These are phyloP conservation scores for Equus przewalskii DNA, from an alignment of 2,113 vertebrate genomes.

Conservation along the genomic window DNA sequence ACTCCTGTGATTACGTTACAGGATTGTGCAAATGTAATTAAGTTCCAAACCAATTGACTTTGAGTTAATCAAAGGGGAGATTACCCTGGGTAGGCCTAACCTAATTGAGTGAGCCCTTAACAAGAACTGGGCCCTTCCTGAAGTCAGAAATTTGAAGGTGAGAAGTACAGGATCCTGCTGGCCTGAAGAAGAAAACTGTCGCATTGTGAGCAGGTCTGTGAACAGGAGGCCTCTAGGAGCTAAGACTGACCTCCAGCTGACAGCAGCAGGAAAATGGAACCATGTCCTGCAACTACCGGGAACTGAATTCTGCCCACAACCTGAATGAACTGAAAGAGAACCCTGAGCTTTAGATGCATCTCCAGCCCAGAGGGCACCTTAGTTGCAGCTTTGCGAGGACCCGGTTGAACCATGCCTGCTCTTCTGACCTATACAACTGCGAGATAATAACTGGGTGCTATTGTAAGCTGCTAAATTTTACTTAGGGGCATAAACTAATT, in stretches of 20 bases:
- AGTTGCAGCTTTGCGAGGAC: not conserved
- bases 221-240: not conserved
- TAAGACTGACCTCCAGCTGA: not conserved
- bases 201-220: not conserved
- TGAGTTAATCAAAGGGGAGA: conserved; percentile 41
- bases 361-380: not conserved
- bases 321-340: not conserved
- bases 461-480: not conserved
- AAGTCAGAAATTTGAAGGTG: not conserved
- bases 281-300: not conserved
- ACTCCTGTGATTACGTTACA: not conserved
- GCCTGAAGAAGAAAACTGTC: not conserved
- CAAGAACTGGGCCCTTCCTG: not conserved
- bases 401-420: not conserved
- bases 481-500: no score
- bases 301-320: not conserved
- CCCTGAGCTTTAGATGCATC: not conserved
- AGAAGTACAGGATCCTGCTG: not conserved
- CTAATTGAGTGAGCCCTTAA: not conserved
- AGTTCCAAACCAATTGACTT: not conserved
- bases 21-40: not conserved
- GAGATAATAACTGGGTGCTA: not conserved
- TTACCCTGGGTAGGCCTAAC: not conserved
- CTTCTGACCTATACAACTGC: not conserved
- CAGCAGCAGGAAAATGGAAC: not conserved